Evolutionary conservation across 2,888 invertebrate genomes (phyloP).

Genomic region (Aphelenchoides bicaudatus): DNA sequence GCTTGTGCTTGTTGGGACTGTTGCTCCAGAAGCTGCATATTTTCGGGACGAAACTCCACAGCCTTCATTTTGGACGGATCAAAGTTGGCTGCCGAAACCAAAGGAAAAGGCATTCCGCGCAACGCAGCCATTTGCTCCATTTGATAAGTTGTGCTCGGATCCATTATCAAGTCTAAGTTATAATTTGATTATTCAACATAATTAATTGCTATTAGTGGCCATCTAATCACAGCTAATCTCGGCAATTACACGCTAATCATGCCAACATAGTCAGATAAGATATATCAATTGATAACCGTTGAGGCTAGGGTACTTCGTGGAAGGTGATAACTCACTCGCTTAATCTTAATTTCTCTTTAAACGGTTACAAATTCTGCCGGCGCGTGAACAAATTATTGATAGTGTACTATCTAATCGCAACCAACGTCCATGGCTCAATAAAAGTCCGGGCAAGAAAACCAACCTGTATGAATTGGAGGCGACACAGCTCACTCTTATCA

Average conservation of each 20-base stretch:
- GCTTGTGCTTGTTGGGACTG: background rate
- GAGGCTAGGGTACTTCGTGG: too few species aligned
- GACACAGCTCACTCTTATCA: background rate
- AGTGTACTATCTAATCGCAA: conserved; percentile 16
- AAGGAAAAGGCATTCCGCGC: background rate
- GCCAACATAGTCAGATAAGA: background rate
- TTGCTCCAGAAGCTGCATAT: background rate
- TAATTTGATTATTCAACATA: background rate
- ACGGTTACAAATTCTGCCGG: too few species aligned
- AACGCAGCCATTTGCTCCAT: conserved; percentile 10
- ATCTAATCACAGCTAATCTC: background rate
- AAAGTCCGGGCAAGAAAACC: background rate
- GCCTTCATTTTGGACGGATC: conserved; percentile 11
- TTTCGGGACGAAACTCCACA: background rate
- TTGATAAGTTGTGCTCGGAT: background rate
- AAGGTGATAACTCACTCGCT: conserved; percentile 5
- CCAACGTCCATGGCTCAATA: conserved; percentile 11
- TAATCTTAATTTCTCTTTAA: background rate
- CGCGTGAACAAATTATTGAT: background rate
- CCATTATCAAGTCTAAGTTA: conserved; percentile 1
- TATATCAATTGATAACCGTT: conserved; percentile 6
- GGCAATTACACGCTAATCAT: background rate
- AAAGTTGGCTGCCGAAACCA: background rate
- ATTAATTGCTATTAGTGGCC: background rate
- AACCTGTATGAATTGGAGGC: background rate